phyloP scores from a whole-genome alignment of 2,113 vertebrate genomes.

The Phrynocephalus versicolor region DNA sequence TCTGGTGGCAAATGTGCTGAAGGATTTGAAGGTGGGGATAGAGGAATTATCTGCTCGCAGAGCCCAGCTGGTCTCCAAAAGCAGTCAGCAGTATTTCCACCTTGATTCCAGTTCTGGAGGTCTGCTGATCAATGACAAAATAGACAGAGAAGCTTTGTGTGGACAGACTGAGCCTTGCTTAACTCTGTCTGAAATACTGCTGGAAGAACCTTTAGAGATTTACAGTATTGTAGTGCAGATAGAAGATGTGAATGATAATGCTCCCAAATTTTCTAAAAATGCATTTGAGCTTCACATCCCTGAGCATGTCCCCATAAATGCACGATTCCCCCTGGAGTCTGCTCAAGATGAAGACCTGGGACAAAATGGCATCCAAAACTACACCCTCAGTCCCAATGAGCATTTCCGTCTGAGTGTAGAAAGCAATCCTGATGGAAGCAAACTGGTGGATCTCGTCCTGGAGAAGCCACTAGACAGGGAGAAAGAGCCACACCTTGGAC shows the following conservation, averaged over 20 bases:
- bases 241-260: constrained; percentile 74
- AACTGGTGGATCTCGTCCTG: constrained; percentile 66
- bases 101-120: constrained; percentile 67
- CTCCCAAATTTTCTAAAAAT: constrained; percentile 67
- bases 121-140: constrained; percentile 67
- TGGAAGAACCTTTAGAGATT: constrained; percentile 72
- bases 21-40: constrained; percentile 63
- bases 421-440: constrained; percentile 59
- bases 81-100: constrained; percentile 61
- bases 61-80: constrained; percentile 55
- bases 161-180: constrained; percentile 68
- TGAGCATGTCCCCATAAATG: constrained; percentile 71
- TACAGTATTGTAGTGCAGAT: constrained; percentile 66
- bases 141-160: constrained; percentile 66
- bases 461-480: constrained; percentile 69
- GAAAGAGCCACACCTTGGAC: constrained; percentile 46
- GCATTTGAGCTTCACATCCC: constrained; percentile 68
- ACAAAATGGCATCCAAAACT: constrained; percentile 74
- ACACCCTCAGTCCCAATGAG: constrained; percentile 74
- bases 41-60: constrained; percentile 33
- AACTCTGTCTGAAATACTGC: constrained; percentile 69
- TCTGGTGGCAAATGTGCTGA: constrained; percentile 69
- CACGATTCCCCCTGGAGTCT: constrained; percentile 74
- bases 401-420: constrained; percentile 70
- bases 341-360: constrained; percentile 80